Base-by-base conservation (phyloP, 2,888 invertebrate genomes). In the Endotricha flammealis region DNA sequence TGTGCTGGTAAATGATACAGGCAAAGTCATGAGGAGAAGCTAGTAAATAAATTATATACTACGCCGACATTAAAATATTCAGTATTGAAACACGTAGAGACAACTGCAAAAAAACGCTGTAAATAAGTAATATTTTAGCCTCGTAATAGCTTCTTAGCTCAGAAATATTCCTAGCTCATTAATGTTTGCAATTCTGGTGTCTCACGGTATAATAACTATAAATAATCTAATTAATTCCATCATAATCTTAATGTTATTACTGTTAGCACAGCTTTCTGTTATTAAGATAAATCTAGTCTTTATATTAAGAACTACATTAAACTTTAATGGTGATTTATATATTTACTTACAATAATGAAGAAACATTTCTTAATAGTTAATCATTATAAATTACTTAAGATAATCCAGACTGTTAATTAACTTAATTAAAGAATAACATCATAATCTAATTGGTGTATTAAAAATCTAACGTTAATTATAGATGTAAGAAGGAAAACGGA, bases 241-340 rank as follows among this genome's bases (percentile, higher is more conserved):
- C 28, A 35, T 35, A 35, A 35, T 35, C 27, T 27, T 28, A n/a
- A 31, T 22, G 35, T 20, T 27, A 33, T 16, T 33, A 17, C 32
- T 16, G 16, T 6, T 16, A 16, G 7, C 9, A 13, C 8, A 23
- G 22, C 10, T 32, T 20, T 12, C 13, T 32, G 32, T 11, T 24
- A 14, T 14, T n/a, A 33, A 25, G 27, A 33, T 33, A 33, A 33
- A 33, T 33, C 16, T 27, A 20, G 3, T 20, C 2, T 20, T n/a
- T 20, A 6, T 20, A 20, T 20, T 20, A 20, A 4, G 20, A 20
- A 6, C 20, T 20, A n/a, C 20, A 20, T 20, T 20, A 20, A 20
- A n/a, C n/a, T 20, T 20, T 20, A 20, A 20, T 20, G 20, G n/a
- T 16, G 16, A 16, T 16, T 16, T 16, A 16, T 16, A 6, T 16